phyloP scores from a whole-genome alignment of 2,888 invertebrate species.

The Amorpha juglandis region DNA sequence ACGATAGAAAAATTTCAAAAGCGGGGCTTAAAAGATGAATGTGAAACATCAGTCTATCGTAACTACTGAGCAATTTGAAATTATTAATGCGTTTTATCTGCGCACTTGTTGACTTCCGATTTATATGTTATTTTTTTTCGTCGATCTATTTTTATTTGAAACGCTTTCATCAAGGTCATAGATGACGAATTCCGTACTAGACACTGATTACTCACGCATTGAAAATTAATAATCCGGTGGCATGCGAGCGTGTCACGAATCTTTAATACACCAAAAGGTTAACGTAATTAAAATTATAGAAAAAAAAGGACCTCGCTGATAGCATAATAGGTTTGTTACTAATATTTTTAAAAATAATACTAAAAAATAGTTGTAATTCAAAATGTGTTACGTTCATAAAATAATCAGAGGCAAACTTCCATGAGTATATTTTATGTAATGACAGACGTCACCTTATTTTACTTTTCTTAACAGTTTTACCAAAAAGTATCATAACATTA shows the following conservation, averaged over 20 bases:
- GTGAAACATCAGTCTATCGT: background rate
- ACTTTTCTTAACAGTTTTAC: too few relatives aligned
- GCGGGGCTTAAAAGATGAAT: background rate
- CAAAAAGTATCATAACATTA: too few relatives aligned
- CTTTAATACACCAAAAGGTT: background rate
- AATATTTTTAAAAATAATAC: background rate
- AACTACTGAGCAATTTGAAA: background rate
- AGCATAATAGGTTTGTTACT: background rate
- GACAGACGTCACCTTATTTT: too few relatives aligned
- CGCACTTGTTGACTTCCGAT: background rate
- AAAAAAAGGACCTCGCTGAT: background rate
- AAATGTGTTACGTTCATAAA: too few relatives aligned
- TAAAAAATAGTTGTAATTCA: background rate
- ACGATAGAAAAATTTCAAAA: background rate
- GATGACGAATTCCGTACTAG: conserved; percentile 8
- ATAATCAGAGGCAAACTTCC: too few relatives aligned
- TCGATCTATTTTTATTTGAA: background rate
- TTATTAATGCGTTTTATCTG: background rate
- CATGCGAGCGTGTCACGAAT: conserved; percentile 1
- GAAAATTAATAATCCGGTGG: conserved; percentile 2
- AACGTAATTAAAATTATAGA: background rate
- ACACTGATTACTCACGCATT: conserved; percentile 13
- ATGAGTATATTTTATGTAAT: too few relatives aligned
- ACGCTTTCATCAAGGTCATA: background rate
- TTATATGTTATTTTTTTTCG: background rate